phyloP scores from a whole-genome alignment of 1,140 invertebrate genomes.

The Bombyx mori region ASM3026992v2 NC_085126.1:7699501-7700000 shows the following conservation, averaged over 20 bases:
- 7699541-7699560: too few species aligned
- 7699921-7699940: constrained; percentile 29
- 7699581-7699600: not conserved
- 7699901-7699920: constrained; percentile 11
- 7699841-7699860: constrained; percentile 5
- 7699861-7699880: constrained; percentile 10
- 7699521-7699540: too few species aligned
- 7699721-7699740: too few species aligned
- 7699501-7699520: too few species aligned
- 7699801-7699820: too few species aligned
- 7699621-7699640: constrained; percentile 33
- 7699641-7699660: constrained; percentile 23
- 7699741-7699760: too few species aligned
- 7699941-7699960: too few species aligned
- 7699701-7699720: not conserved
- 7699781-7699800: too few species aligned
- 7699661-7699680: constrained; percentile 5
- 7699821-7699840: constrained; percentile 1
- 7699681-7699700: constrained; percentile 19
- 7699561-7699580: too few species aligned
- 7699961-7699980: too few species aligned
- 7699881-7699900: constrained; percentile 4
- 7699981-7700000: too few species aligned
- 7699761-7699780: too few species aligned
- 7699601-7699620: constrained; percentile 14